Evolutionary conservation across 2,797 vertebrate genomes (phyloP).

Genomic region (Paratrypauchen microcephalus): DNA sequence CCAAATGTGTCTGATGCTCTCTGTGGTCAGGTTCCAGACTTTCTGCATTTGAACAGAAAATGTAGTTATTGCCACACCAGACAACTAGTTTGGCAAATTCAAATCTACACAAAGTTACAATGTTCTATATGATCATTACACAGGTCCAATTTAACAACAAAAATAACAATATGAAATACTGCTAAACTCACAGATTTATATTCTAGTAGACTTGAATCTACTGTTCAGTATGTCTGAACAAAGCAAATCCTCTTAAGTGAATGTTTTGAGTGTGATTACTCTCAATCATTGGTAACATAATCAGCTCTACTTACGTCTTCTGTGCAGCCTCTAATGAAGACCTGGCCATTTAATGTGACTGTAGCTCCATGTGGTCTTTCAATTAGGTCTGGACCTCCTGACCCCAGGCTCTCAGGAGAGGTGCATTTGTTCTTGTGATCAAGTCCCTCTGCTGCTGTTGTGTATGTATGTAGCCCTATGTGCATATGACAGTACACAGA

Average conservation of each 20-base stretch:
- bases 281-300: conserved; percentile 49
- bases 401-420: conserved; percentile 59
- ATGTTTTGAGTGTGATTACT: conserved; percentile 30
- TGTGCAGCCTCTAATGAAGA: conserved; percentile 46
- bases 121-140: background rate
- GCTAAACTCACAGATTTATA: background rate
- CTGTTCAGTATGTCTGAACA: conserved; percentile 8
- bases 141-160: background rate
- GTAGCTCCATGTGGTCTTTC: conserved; percentile 67
- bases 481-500: conserved; percentile 60
- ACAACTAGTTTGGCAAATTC: background rate
- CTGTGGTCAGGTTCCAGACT: background rate
- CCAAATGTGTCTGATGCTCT: background rate
- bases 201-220: background rate
- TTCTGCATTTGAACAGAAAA: background rate
- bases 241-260: conserved; percentile 9
- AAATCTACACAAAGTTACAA: background rate
- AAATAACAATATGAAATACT: too few relatives aligned
- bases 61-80: background rate
- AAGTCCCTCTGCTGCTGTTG: conserved; percentile 10
- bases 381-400: conserved; percentile 63
- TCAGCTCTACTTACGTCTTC: conserved; percentile 29
- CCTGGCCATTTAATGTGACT: conserved; percentile 56
- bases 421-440: conserved; percentile 24
- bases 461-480: conserved; percentile 28